phyloP scores from a whole-genome alignment of 2,113 vertebrate species.

The Microtus oregoni region DNA sequence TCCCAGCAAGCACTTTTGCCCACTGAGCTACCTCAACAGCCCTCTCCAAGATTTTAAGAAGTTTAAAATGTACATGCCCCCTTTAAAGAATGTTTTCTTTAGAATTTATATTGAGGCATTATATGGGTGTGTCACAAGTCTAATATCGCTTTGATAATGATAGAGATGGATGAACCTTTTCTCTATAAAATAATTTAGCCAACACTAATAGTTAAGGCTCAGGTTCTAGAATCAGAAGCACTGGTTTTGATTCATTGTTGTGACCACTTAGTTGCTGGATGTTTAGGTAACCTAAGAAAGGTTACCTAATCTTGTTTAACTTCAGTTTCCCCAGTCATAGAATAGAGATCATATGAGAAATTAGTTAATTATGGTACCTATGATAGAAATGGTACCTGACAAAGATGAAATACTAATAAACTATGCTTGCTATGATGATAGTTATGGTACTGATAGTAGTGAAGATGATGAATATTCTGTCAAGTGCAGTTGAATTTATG shows the following conservation, averaged over 20 bases:
- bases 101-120: neutral
- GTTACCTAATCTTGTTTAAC: constrained; percentile 11
- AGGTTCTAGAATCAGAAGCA: neutral
- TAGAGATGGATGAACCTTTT: neutral
- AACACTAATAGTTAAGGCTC: neutral
- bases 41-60: neutral
- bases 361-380: neutral
- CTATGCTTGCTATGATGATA: neutral
- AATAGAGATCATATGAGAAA: constrained; percentile 25
- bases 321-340: neutral
- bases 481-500: neutral
- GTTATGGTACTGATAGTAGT: neutral
- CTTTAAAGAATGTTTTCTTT: neutral
- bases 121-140: neutral
- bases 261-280: constrained; percentile 6
- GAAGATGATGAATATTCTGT: neutral
- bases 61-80: neutral
- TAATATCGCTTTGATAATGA: neutral
- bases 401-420: constrained; percentile 29
- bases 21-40: neutral
- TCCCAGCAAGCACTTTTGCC: neutral
- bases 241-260: neutral
- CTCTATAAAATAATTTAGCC: neutral
- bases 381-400: neutral
- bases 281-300: neutral